Base-by-base conservation (phyloP, 2,113 vertebrate genomes). In the Xenotilapia flavipinnis region DNA sequence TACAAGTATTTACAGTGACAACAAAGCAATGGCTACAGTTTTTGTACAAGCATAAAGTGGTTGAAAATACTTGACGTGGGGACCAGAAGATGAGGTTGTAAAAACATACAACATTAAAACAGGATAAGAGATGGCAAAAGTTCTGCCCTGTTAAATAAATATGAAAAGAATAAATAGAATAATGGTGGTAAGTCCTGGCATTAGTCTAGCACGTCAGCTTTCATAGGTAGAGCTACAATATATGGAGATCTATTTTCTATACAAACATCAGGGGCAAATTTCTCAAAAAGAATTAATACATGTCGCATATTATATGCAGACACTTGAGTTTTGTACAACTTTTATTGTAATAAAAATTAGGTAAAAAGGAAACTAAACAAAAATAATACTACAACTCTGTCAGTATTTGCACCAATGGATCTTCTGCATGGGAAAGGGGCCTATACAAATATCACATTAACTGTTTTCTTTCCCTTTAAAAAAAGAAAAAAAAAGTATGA, bases 1-100 rank as follows among this genome's bases (percentile, higher is more conserved):
- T 94, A 95, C 93, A 95, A 91, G 90, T 93, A 95, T 95, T 90
- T 95, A 95, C 95, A 96, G 73, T 86, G 82, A 68, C 81, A 92
- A 90, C 4, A 84, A 88, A 92, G 38, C 53, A 86, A 92, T 85
- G 80, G 36, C 73, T 84, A 84, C 2, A 9, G 4, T 17, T 84
- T 91, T 89, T 87, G 17, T 91, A 88, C 65, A 93, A 7, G 38
- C 83, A 81, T 87, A 80, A 75, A 85, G 79, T 84, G 80, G 80
- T 55, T 81, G 53, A 83, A 89, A 90, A 85, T 62, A 82, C 75
- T 81, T 42, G 77, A 81, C 75, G 26, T 17, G 47, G 58, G 58
- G 47, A 87, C 36, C 6, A 70, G 5, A 87, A 58, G 10, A 54
- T 55, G 53, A 77, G 68, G 85, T 92, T 84, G 51, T 85, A 68